phyloP scores from a whole-genome alignment of 2,888 invertebrate genomes.

The Cerastis leucographa region DNA sequence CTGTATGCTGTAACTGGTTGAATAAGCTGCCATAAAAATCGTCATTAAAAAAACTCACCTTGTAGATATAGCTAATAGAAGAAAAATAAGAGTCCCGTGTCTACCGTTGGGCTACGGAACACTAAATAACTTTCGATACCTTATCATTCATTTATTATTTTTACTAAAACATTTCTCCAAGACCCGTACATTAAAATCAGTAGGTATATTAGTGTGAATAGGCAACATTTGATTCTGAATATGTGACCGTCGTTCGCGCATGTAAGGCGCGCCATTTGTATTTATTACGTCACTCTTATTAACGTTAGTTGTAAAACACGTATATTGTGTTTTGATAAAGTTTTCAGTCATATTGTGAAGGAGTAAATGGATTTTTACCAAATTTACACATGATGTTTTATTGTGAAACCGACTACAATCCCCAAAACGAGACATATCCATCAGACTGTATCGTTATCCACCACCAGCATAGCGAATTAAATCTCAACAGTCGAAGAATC shows the following conservation, averaged over 20 bases:
- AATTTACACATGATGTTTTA: conserved; percentile 70
- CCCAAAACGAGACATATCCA: background rate
- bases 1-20: background rate
- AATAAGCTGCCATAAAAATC: background rate
- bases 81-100: background rate
- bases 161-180: conserved; percentile 55
- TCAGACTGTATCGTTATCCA: background rate
- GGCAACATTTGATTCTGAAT: conserved; percentile 66
- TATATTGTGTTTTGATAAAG: conserved; percentile 89
- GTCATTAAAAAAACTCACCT: background rate
- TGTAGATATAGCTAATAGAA: background rate
- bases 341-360: conserved; percentile 89
- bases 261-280: conserved; percentile 75
- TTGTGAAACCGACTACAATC: background rate
- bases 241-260: conserved; percentile 67
- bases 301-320: conserved; percentile 88
- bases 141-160: background rate
- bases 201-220: conserved; percentile 32
- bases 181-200: conserved; percentile 25
- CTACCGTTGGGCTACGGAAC: background rate
- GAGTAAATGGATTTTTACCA: conserved; percentile 89
- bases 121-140: background rate
- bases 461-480: background rate
- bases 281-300: conserved; percentile 87
- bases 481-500: background rate